Evolutionary conservation across 2,888 invertebrate genomes (phyloP), one percentile per base, ranked within the genome.

Genomic region (Drosophila seclusa): DNA sequence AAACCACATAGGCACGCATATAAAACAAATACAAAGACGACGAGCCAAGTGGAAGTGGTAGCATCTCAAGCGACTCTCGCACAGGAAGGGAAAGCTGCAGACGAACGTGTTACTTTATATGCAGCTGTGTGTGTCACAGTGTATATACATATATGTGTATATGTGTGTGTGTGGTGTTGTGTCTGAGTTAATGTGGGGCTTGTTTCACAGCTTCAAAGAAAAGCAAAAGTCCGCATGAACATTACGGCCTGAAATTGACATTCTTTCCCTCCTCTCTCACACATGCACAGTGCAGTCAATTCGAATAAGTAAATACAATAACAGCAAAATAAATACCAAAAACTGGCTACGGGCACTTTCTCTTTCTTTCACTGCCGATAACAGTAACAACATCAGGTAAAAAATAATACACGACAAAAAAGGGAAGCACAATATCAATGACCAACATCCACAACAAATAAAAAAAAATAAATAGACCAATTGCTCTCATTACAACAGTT

Each of bases 11-110:
- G 38, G 40, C 64, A 58, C 36, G 69, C 53, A 62, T 45, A 54
- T 64, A 62, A 73, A 66, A 73, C 38, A 65, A 42, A 52, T 54
- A 58, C 61, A 57, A 61, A 50, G 64, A 36, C 42, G 59, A 7
- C 50, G 53, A 40, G 55, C 52, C 66, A 70, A 53, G 69, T 76
- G 74, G 73, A 76, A 80, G 68, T 72, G 66, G 69, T 77, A 69
- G 82, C 70, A 49, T 55, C 73, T 67, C 73, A 63, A 71, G 58
- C 75, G 67, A 63, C 82, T 82, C 78, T 74, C 83, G 82, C 87
- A 87, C 91, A 90, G 90, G 91, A 91, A 91, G 90, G 92, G 91
- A 91, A 91, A 91, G 92, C 90, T 88, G 76, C 68, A 82, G 73
- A 74, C 69, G 73, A 78, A 74, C 70, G 74, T 79, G 73, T 74